phyloP scores from a whole-genome alignment of 2,888 invertebrate species.

The Prosapia bicincta region DNA sequence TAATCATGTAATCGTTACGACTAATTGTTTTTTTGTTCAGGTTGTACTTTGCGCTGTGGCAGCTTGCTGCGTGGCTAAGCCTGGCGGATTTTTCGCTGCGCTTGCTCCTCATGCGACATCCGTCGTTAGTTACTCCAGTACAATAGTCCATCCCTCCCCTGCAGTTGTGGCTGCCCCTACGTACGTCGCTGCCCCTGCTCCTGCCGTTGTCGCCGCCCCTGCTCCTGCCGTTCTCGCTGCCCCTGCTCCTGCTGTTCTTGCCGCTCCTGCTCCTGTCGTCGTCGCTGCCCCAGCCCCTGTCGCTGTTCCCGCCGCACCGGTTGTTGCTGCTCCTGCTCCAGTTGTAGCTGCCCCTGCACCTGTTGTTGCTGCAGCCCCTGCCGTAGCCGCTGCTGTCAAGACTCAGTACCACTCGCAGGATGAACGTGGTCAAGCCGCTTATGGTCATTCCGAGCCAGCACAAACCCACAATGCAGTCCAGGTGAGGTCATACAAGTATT shows the following conservation, averaged over 20 bases:
- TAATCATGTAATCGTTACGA: too few relatives aligned
- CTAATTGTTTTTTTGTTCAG: constrained; percentile 47
- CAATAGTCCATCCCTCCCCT: neutral
- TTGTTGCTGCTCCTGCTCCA: constrained; percentile 31
- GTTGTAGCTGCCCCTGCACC: constrained; percentile 35
- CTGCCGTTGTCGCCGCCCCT: neutral
- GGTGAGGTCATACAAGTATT: constrained; percentile 34
- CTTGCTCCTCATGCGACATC: constrained; percentile 14
- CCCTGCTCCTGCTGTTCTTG: constrained; percentile 6
- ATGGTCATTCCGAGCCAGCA: constrained; percentile 46
- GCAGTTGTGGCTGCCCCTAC: neutral
- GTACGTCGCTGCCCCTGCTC: constrained; percentile 11
- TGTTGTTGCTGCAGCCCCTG: constrained; percentile 39
- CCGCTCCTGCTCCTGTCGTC: constrained; percentile 16
- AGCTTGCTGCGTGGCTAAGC: constrained; percentile 41
- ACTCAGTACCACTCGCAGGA: constrained; percentile 49
- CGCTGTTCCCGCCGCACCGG: constrained; percentile 8
- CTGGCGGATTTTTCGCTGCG: constrained; percentile 33
- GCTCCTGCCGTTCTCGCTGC: neutral
- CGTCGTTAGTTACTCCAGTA: constrained; percentile 14
- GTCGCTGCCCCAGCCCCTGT: constrained; percentile 14
- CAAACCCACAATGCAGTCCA: constrained; percentile 46
- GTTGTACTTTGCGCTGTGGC: constrained; percentile 55
- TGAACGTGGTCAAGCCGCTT: constrained; percentile 46
- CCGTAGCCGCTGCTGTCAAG: constrained; percentile 41